A percentile compares a stretch with the other conserved stretches of the same genome.
Evolutionary conservation across 2,888 invertebrate genomes (phyloP).

Genomic region (Drosophila borealis): DNA sequence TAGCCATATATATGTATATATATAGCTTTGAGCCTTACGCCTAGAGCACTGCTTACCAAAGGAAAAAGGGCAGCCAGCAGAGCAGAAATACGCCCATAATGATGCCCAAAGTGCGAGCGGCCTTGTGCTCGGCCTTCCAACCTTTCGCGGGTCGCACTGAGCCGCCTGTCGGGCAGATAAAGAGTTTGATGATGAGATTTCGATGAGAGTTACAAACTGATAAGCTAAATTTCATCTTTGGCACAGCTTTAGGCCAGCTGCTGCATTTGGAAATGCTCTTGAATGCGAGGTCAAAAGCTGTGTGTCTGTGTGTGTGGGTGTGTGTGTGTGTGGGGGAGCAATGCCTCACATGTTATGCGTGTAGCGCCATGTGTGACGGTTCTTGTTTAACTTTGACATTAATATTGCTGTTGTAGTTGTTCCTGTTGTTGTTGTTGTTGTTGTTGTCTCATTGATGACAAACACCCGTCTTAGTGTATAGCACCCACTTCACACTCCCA

Average conservation of each 20-base stretch:
- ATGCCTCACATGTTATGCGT: slow-evolving; percentile 36
- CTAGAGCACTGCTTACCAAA: slow-evolving; percentile 88
- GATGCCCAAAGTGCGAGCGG: slow-evolving; percentile 97
- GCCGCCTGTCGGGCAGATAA: slow-evolving; percentile 81
- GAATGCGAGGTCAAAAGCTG: slow-evolving; percentile 31
- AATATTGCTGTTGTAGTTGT: slow-evolving; percentile 49
- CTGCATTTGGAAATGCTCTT: slow-evolving; percentile 7
- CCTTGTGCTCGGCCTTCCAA: slow-evolving; percentile 95
- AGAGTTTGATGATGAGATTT: slow-evolving; percentile 59
- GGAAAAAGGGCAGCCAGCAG: slow-evolving; percentile 98
- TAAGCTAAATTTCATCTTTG: slow-evolving; percentile 59
- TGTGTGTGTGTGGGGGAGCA: slow-evolving; percentile 10
- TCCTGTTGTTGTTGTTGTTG: slow-evolving; percentile 13
- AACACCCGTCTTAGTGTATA: slow-evolving; percentile 7
- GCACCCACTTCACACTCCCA: background rate
- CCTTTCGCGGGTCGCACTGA: slow-evolving; percentile 91
- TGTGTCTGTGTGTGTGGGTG: slow-evolving; percentile 27
- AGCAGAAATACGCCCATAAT: slow-evolving; percentile 98
- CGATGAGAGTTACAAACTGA: slow-evolving; percentile 37
- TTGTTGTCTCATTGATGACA: slow-evolving; percentile 55
- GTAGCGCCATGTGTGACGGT: slow-evolving; percentile 55
- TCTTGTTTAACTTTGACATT: slow-evolving; percentile 72
- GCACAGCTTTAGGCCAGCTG: slow-evolving; percentile 30
- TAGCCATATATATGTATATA: background rate
- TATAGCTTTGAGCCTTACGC: too few species aligned